Evolutionary conservation across 1,140 invertebrate genomes (phyloP).

Genomic region (Procambarus virginalis): DNA sequence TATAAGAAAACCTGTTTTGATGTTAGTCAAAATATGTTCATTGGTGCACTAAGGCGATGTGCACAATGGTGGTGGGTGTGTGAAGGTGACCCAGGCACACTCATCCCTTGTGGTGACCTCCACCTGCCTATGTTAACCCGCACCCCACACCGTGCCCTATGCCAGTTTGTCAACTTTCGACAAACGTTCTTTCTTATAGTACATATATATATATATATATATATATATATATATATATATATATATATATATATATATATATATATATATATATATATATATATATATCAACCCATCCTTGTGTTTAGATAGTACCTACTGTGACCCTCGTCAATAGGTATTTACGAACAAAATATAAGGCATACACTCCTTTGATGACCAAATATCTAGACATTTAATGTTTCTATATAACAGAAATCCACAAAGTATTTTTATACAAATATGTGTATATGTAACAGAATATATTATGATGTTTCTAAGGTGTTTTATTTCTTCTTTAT

Average conservation of each 20-base stretch:
- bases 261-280: not conserved
- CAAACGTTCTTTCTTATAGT: too few relatives aligned
- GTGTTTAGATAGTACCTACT: not conserved
- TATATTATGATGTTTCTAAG: conserved; percentile 3
- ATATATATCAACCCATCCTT: not conserved
- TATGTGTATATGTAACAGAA: not conserved
- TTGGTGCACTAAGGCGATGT: too few relatives aligned
- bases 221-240: too few relatives aligned
- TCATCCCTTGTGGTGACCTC: too few relatives aligned
- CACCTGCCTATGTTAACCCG: too few relatives aligned
- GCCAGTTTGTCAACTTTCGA: too few relatives aligned
- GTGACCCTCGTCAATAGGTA: not conserved
- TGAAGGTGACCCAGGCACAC: too few relatives aligned
- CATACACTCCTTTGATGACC: not conserved
- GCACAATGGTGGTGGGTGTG: too few relatives aligned
- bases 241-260: not conserved
- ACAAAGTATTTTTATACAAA: not conserved
- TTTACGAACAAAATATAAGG: not conserved
- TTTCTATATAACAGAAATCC: conserved; percentile 4
- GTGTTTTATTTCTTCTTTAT: not conserved
- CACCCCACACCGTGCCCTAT: too few relatives aligned
- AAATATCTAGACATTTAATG: conserved; percentile 1
- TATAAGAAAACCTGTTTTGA: too few relatives aligned
- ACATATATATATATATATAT: too few relatives aligned
- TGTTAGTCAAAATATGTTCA: too few relatives aligned